Evolutionary conservation across 92 coral and sea anemone genomes (phyloP), one percentile per base, ranked within the genome.

Genomic region (Epizoanthus illoricatus): DNA sequence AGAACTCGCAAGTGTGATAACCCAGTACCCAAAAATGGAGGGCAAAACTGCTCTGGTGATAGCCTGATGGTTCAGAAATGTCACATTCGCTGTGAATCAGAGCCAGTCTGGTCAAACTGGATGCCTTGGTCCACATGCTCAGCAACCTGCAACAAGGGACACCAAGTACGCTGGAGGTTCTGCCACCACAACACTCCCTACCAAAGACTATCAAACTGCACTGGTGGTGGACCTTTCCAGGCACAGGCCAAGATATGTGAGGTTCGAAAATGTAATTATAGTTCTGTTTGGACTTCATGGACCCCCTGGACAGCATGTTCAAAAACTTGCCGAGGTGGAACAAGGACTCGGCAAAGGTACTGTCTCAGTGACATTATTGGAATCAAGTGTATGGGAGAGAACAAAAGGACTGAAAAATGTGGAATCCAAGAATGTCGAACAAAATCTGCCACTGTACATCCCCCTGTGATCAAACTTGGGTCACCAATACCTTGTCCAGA

Each of bases 251-350:
- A 76, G 36, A 79, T 79, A 13, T 96, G 99, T 39, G 72, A 88
- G 52, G 76, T 78, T 40, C 75, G 72, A 71, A 89, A 97, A 5
- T 96, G 99, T 85, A 86, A 83, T 61, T 84, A 88, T 42, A 80
- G 86, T 57, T 81, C 97, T 19, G 85, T 86, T 85, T 96, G 99
- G 99, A 86, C 93, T 17, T 83, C 88, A 5, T 96, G 99, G 99
- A 91, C 94, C 1, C 76, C 86, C 67, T 96, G 98, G 99, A 85
- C 81, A 58, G 90, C 84, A 60, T 96, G 99, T 84, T 88, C 91
- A 71, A 91, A 85, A 68, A 71, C 94, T 55, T 96, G 99, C 80
- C 85, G 86, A 10, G 79, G 84, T 42, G 98, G 99, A 19, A 80
- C 84, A 16, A 87, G 84, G 71, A 84, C 85, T 64, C 86, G 99